Conservation (phyloP, 2,888 invertebrate species). For the Ormyrus thymus region DNA sequence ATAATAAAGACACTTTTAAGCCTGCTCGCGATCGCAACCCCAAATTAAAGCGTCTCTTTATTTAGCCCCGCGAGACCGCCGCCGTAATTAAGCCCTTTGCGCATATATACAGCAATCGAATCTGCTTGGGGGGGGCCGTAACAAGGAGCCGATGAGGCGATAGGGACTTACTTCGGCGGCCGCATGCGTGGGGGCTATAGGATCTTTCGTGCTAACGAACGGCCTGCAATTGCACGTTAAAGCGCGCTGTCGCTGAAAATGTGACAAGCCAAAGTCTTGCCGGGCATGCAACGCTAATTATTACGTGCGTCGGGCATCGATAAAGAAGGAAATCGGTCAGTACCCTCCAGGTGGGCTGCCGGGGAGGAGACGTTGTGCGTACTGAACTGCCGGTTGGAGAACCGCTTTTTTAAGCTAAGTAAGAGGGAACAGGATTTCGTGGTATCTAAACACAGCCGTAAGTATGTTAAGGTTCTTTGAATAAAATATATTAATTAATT, state of each 20-base stretch:
- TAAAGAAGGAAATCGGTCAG: too few species aligned
- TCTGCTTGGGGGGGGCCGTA: not conserved
- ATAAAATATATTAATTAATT: too few species aligned
- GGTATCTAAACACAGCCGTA: too few species aligned
- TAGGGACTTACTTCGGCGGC: conserved; percentile 9
- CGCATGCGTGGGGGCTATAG: conserved; percentile 28
- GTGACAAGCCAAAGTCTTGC: conserved; percentile 39
- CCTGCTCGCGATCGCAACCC: too few species aligned
- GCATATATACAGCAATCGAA: conserved; percentile 18
- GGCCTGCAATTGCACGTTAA: conserved; percentile 34
- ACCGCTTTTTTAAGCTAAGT: too few species aligned
- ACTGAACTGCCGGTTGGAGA: too few species aligned
- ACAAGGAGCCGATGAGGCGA: not conserved
- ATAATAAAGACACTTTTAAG: too few species aligned
- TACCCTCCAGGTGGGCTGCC: too few species aligned
- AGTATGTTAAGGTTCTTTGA: too few species aligned
- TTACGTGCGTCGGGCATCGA: not conserved
- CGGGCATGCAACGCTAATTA: conserved; percentile 35
- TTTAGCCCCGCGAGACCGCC: not conserved
- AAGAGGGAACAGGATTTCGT: too few species aligned
- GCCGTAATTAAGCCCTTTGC: conserved; percentile 24
- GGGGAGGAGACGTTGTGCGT: too few species aligned
- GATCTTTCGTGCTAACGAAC: conserved; percentile 39
- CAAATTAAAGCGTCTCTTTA: not conserved
- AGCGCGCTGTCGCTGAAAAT: not conserved